Conservation (phyloP, 2,888 invertebrate genomes). For the Amblyteles armatorius region DNA sequence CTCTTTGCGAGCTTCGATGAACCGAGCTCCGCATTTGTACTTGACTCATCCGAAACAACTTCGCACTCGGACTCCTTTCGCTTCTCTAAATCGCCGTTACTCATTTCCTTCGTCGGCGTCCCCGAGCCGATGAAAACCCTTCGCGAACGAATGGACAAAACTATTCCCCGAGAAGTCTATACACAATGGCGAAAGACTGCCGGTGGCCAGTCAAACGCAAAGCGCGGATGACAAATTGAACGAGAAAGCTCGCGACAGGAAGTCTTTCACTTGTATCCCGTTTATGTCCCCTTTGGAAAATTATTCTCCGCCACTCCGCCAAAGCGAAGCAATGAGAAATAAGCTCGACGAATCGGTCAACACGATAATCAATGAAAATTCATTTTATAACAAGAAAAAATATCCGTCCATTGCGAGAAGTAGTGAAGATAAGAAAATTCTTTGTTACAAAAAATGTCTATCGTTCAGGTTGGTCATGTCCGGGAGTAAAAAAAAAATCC, state of each 20-base stretch:
- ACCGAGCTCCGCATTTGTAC: not conserved
- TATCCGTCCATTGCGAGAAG: too few relatives aligned
- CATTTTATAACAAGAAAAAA: too few relatives aligned
- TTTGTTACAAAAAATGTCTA: too few relatives aligned
- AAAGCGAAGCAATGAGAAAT: too few relatives aligned
- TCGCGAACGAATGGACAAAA: constrained; percentile 70
- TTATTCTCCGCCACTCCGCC: too few relatives aligned
- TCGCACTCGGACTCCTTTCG: not conserved
- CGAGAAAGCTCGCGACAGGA: constrained; percentile 69
- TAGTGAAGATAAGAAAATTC: too few relatives aligned
- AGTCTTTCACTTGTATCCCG: constrained; percentile 72
- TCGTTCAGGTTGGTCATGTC: not conserved
- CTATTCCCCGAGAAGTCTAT: constrained; percentile 67
- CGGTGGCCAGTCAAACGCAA: constrained; percentile 79
- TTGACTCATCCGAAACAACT: not conserved
- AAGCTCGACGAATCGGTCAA: too few relatives aligned
- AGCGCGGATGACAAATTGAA: constrained; percentile 80
- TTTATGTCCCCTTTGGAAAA: constrained; percentile 22
- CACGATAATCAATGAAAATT: too few relatives aligned
- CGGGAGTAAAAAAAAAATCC: not conserved
- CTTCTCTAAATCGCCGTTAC: not conserved
- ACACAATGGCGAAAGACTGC: constrained; percentile 75
- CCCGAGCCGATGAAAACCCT: not conserved
- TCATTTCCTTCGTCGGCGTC: not conserved
- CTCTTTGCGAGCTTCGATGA: not conserved